Conservation (phyloP, 2,888 invertebrate genomes). For the Atethmia centrago region DNA sequence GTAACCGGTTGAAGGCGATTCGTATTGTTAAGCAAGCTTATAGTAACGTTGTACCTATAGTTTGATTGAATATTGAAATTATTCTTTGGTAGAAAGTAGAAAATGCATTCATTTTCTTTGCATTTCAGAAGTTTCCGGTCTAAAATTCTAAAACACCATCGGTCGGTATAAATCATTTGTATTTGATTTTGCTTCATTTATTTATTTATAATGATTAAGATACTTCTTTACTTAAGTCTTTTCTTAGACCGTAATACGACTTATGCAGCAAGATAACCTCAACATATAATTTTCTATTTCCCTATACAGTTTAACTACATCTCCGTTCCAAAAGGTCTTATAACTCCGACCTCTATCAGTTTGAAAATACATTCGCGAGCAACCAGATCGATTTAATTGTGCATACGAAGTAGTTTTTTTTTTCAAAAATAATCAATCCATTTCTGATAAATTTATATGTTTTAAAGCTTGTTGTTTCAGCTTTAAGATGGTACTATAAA, state of each 20-base stretch:
- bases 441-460: not conserved
- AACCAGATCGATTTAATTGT: not conserved
- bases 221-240: not conserved
- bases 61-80: not conserved
- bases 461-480: not conserved
- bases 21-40: not conserved
- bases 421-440: not conserved
- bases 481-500: too few species aligned
- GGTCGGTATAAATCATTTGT: too few species aligned
- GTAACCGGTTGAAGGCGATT: slow-evolving; percentile 21
- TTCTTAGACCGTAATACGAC: not conserved
- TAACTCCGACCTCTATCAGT: not conserved
- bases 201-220: not conserved
- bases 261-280: slow-evolving; percentile 17
- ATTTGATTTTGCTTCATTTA: too few species aligned
- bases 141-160: too few species aligned
- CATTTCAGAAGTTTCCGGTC: not conserved
- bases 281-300: not conserved
- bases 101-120: not conserved
- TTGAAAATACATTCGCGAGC: not conserved
- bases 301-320: not conserved
- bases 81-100: not conserved
- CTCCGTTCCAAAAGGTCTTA: not conserved
- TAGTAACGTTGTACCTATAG: not conserved
- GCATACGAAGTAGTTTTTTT: not conserved